Evolutionary conservation across 2,797 vertebrate genomes (phyloP).

Genomic region (Todus mexicanus): DNA sequence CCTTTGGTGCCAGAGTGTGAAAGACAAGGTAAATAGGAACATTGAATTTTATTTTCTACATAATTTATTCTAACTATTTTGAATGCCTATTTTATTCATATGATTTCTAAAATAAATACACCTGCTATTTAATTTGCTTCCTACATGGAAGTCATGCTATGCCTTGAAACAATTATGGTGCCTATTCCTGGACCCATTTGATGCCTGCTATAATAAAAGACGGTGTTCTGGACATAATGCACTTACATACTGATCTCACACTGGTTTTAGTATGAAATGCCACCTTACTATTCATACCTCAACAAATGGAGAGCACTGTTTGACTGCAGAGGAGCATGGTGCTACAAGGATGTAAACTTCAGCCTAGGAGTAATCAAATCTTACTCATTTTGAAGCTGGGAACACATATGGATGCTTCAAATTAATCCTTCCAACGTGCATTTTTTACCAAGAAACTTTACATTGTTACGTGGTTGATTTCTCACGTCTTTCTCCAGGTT

Average conservation of each 20-base stretch:
- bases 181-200: conserved; percentile 3
- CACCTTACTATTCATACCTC: neutral
- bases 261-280: neutral
- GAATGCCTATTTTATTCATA: conserved; percentile 17
- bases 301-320: neutral
- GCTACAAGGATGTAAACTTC: neutral
- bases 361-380: neutral
- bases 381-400: neutral
- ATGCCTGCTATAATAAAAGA: conserved; percentile 3
- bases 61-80: conserved; percentile 54
- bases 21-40: conserved; percentile 49
- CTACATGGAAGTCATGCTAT: neutral
- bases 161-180: conserved; percentile 30
- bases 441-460: neutral
- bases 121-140: conserved; percentile 29
- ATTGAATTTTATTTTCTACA: conserved; percentile 5
- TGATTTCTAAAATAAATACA: conserved; percentile 53
- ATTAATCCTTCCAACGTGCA: neutral
- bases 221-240: neutral
- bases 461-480: neutral
- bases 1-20: conserved; percentile 38
- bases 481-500: neutral
- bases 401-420: neutral
- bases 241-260: neutral
- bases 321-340: fast-evolving